These are phyloP conservation scores for Ooceraea biroi DNA, from an alignment of 1,140 invertebrate genomes.

Conservation along the genomic window DNA sequence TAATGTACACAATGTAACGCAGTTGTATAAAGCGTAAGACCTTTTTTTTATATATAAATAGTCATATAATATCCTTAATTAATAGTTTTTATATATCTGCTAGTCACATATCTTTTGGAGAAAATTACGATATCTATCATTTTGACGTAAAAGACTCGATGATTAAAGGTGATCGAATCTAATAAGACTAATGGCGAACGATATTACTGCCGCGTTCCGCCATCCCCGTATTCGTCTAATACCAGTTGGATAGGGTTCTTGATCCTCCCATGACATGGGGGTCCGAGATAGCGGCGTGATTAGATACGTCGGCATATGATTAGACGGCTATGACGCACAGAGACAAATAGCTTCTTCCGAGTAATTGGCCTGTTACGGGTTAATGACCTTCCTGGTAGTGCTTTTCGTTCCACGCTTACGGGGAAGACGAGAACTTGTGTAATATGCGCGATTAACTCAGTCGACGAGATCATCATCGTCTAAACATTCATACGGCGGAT, in stretches of 20 bases:
- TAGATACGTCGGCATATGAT: conserved; percentile 31
- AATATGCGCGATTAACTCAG: conserved; percentile 17
- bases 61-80: too few species aligned
- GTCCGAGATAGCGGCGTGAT: conserved; percentile 6
- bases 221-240: not conserved
- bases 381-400: not conserved
- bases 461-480: not conserved
- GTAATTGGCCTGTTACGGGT: conserved; percentile 18
- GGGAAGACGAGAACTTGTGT: not conserved
- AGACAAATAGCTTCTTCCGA: conserved; percentile 25
- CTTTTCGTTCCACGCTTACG: conserved; percentile 16
- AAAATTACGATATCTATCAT: too few species aligned
- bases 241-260: not conserved
- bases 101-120: too few species aligned
- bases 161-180: not conserved
- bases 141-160: not conserved
- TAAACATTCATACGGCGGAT: conserved; percentile 28
- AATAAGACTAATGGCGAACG: not conserved
- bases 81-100: too few species aligned
- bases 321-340: not conserved
- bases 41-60: too few species aligned
- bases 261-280: not conserved
- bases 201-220: not conserved
- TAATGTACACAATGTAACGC: not conserved
- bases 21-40: too few species aligned